Conservation (phyloP, 2,888 invertebrate genomes). For the Tetragonula carbonaria region DNA sequence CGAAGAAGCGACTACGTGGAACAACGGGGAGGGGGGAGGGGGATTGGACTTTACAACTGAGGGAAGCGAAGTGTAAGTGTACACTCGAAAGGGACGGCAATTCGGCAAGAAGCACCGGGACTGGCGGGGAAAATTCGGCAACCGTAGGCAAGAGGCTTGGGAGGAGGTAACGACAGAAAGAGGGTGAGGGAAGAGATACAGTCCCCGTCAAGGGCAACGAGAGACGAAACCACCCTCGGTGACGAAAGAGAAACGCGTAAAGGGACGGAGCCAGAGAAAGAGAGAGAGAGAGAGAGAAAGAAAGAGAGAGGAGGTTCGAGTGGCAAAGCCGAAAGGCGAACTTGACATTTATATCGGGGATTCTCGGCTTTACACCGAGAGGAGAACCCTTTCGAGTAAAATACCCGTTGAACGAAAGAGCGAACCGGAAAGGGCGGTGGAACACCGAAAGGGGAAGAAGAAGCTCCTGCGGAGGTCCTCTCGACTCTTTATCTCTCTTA, state of each 20-base stretch:
- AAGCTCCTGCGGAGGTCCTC: constrained; percentile 34
- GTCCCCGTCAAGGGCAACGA: constrained; percentile 60
- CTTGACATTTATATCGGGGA: constrained; percentile 83
- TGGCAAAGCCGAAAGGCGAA: constrained; percentile 79
- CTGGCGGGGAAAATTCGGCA: constrained; percentile 30
- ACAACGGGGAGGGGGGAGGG: not conserved
- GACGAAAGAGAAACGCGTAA: constrained; percentile 55
- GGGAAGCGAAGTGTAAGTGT: constrained; percentile 55
- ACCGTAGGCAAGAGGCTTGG: not conserved
- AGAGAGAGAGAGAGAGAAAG: constrained; percentile 45
- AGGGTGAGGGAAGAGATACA: constrained; percentile 49
- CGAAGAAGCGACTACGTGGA: not conserved
- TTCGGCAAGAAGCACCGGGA: constrained; percentile 36
- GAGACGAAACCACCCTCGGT: constrained; percentile 58
- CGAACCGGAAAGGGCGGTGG: not conserved
- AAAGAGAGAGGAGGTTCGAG: constrained; percentile 51
- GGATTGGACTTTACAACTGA: constrained; percentile 48
- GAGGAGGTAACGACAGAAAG: constrained; percentile 46
- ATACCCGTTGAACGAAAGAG: constrained; percentile 41
- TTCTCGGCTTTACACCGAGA: constrained; percentile 82
- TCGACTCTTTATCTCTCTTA: constrained; percentile 26
- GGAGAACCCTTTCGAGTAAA: constrained; percentile 67
- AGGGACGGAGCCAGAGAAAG: not conserved
- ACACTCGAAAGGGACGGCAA: constrained; percentile 56
- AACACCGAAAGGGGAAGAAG: not conserved